Evolutionary conservation across 2,888 invertebrate species (phyloP).

Genomic region (Timema cristinae): DNA sequence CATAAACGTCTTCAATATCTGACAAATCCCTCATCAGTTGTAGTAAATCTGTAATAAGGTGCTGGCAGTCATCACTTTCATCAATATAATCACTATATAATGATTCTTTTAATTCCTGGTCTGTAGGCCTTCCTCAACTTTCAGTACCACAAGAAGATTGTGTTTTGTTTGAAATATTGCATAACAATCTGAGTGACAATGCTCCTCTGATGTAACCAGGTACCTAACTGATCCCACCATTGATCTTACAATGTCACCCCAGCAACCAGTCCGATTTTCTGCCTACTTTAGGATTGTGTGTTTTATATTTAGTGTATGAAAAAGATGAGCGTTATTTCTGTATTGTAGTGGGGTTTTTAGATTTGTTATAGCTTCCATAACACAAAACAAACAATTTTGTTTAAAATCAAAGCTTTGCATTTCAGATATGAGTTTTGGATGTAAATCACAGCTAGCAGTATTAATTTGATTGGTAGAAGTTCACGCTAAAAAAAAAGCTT

Average conservation of each 20-base stretch:
- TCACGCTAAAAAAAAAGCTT: too few relatives aligned
- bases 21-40: background rate
- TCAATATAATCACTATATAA: conserved; percentile 1
- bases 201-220: background rate
- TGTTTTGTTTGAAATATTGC: conserved; percentile 7
- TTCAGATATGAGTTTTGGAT: background rate
- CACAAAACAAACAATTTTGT: background rate
- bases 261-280: background rate
- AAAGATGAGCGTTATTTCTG: background rate
- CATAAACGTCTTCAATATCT: background rate
- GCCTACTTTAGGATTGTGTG: background rate
- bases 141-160: background rate
- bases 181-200: background rate
- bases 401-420: background rate
- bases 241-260: background rate
- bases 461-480: too few relatives aligned
- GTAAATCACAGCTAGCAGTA: too few relatives aligned
- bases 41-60: background rate
- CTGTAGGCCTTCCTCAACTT: background rate
- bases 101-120: background rate
- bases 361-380: background rate
- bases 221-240: background rate
- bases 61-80: background rate
- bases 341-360: background rate
- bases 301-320: conserved; percentile 9